A percentile compares a stretch with the other conserved stretches of the same genome.
Evolutionary conservation across 2,888 invertebrate genomes (phyloP).

Genomic region (Glaucopsyche alexis): DNA sequence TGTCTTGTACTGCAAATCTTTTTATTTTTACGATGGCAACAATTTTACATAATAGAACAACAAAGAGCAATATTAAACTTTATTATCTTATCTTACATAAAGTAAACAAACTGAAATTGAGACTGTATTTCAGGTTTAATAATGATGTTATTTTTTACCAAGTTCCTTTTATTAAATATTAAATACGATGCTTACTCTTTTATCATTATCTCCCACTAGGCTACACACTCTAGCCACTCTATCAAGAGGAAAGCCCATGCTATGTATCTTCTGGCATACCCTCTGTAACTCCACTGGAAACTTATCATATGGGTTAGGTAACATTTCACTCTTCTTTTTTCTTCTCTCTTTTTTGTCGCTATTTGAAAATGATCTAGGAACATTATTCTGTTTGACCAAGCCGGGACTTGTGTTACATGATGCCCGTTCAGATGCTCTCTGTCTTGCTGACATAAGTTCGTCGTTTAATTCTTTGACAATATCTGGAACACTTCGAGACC

Average conservation of each 20-base stretch:
- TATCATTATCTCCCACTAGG: constrained; percentile 88
- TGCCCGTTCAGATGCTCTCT: constrained; percentile 68
- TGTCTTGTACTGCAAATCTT: neutral
- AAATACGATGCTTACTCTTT: constrained; percentile 81
- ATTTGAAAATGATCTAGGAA: constrained; percentile 48
- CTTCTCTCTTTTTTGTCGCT: constrained; percentile 51
- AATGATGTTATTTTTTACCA: neutral
- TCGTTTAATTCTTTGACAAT: constrained; percentile 87
- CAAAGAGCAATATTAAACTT: constrained; percentile 10
- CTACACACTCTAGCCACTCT: constrained; percentile 90
- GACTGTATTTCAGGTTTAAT: neutral
- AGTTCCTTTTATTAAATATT: neutral
- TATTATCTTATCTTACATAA: constrained; percentile 3
- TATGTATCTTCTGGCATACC: constrained; percentile 86
- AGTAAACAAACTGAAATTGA: constrained; percentile 3
- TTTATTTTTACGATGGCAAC: neutral
- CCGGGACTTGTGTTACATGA: constrained; percentile 78
- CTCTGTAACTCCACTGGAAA: constrained; percentile 79
- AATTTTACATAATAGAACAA: neutral
- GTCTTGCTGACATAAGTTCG: constrained; percentile 77
- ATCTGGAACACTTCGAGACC: constrained; percentile 85
- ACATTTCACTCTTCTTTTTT: constrained; percentile 54
- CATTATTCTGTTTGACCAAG: constrained; percentile 50
- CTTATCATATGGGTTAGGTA: constrained; percentile 67
- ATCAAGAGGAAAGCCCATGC: constrained; percentile 93